Evolutionary conservation across 2,797 vertebrate genomes (phyloP), one percentile per base, ranked within the genome.

Genomic region (Coreius guichenoti): DNA sequence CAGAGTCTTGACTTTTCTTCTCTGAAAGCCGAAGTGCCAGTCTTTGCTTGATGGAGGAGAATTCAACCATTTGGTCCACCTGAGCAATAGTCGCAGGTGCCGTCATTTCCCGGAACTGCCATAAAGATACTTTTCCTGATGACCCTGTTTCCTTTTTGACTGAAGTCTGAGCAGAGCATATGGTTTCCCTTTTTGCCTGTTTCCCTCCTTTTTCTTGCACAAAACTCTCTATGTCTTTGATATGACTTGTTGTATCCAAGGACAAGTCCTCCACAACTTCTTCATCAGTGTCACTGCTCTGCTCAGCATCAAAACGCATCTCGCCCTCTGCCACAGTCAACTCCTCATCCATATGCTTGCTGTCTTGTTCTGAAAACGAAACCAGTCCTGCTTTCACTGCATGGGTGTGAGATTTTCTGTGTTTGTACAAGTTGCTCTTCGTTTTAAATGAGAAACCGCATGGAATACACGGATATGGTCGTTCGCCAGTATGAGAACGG

Each of bases 371-470:
- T 68, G 97, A 97, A 92, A 97, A 96, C 90, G 97, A 96, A 94
- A 97, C 95, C 81, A 98, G 90, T 84, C 98, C 98, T 72, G 98
- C 98, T 96, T 99, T 99, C 92, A 99, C 97, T 11, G 96, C 97
- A 91, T 99, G 98, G 89, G 98, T 97, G 87, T 99, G 98, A 47
- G 98, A 99, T 93, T 99, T 99, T 91, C 98, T 96, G 95, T 99
- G 98, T 96, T 99, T 99, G 94, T 99, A 99, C 87, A 99, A 94
- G 93, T 99, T 99, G 92, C 98, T 99, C 94, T 99, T 99, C 0
- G 98, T 99, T 95, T 99, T 99, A 92, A 99, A 99, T 80, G 98
- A 99, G 93, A 99, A 99, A 75, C 98, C 98, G 77, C 98, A 99
- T 74, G 98, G 98, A 89, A 98, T 92, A 88, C 98, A 99, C 0